Base-by-base conservation (phyloP, 2,888 invertebrate species). In the Bellardia pandia region DNA sequence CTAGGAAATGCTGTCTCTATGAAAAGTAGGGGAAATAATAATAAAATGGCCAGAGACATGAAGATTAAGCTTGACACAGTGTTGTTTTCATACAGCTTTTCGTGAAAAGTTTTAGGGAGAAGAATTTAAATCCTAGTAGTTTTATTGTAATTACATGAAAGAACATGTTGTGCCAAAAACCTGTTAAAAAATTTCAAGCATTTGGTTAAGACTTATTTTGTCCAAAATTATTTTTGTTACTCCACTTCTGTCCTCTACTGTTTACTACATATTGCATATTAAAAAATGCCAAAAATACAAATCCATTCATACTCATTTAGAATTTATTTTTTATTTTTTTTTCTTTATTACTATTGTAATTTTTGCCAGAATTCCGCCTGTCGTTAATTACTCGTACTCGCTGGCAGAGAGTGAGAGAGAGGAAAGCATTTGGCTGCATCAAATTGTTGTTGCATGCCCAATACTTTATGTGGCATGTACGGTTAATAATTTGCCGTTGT, bases 231-330 rank as follows among this genome's bases (percentile, higher is more conserved):
- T 37, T 37, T 37, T 37, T 37, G 37, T 45, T 45, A 45, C 3
- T 13, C 42, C 6, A 53, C 1, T 51, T 51, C 42, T 66, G 53
- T 2, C 6, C 13, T 33, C 13, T 16, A 78, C 68, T 78, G 68
- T 77, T 53, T 40, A 30, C 42, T 68, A 37, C n/a, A 13, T 9
- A 51, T n/a, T 5, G 48, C 23, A 48, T 48, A 58, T 45, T 56
- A 60, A 68, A 48, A 56, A 42, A 62, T 71, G 78, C 78, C 78
- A 60, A 79, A 79, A 79, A 79, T 48, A 14, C 16, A 58, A 71
- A 40, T 23, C 51, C 78, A 69, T 69, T 69, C 69, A 60, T 11
- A 42, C 11, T 53, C 42, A 51, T 66, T 42, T 37, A 51, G 23
- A 58, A 58, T 58, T 58, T 42, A 23, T 42, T 45, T 8, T 60